Evolutionary conservation across 2,888 invertebrate genomes (phyloP).

Genomic region (Elegia similella): DNA sequence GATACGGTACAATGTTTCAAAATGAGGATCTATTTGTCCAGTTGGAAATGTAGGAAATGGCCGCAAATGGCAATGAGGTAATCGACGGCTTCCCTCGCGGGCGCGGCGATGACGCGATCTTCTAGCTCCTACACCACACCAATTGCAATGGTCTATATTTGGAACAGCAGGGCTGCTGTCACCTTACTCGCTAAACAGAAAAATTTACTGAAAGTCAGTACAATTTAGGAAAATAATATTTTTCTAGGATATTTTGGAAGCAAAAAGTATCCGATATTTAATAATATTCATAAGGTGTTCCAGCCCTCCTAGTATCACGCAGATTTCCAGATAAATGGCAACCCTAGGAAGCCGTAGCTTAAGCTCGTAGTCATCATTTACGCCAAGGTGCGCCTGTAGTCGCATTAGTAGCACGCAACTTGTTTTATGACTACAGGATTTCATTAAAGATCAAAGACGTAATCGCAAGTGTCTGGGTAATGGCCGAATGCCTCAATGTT

Average conservation of each 20-base stretch:
- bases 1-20: constrained; percentile 2
- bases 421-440: constrained; percentile 14
- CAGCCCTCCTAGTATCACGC: too few relatives aligned
- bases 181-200: too few relatives aligned
- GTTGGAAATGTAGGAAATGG: constrained; percentile 41
- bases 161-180: background rate
- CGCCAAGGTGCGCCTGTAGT: background rate
- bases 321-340: too few relatives aligned
- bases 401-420: constrained; percentile 6
- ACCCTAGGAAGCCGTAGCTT: background rate
- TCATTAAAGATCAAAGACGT: constrained; percentile 25
- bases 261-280: too few relatives aligned
- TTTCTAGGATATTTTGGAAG: too few relatives aligned
- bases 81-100: constrained; percentile 58
- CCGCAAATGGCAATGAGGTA: constrained; percentile 58
- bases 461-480: background rate
- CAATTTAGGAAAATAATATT: too few relatives aligned
- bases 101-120: constrained; percentile 33
- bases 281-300: too few relatives aligned
- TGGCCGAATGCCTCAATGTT: background rate
- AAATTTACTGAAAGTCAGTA: too few relatives aligned
- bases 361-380: constrained; percentile 2
- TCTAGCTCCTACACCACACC: constrained; percentile 21
- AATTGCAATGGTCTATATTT: constrained; percentile 30
- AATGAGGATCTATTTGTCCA: constrained; percentile 27